Evolutionary conservation across 2,888 invertebrate species (phyloP).

Genomic region (Sialis lutaria): DNA sequence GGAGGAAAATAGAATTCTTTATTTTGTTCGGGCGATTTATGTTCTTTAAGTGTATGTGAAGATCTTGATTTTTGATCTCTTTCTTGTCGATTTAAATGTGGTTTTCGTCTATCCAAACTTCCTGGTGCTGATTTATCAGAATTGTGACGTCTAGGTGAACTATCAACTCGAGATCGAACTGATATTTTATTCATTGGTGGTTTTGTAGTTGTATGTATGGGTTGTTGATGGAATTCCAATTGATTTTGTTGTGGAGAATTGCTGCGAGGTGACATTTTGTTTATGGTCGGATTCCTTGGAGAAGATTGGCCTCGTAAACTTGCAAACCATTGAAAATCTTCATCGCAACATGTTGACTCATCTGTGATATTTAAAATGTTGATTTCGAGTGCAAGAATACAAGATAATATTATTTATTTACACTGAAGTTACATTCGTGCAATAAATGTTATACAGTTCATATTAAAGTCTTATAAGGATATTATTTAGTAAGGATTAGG

Average conservation of each 20-base stretch:
- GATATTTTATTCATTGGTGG: conserved; percentile 7
- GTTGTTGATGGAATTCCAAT: not conserved
- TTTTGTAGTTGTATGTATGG: conserved; percentile 1
- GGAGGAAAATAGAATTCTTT: conserved; percentile 5
- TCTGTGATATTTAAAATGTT: conserved; percentile 19
- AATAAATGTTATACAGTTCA: too few species aligned
- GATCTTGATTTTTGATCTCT: conserved; percentile 47
- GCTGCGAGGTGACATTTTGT: not conserved
- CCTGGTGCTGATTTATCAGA: conserved; percentile 28
- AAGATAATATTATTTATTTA: not conserved
- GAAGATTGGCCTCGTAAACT: conserved; percentile 12
- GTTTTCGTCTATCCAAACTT: conserved; percentile 35
- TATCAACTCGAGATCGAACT: conserved; percentile 11
- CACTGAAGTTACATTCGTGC: too few species aligned
- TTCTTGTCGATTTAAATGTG: conserved; percentile 32
- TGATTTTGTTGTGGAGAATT: not conserved
- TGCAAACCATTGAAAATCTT: conserved; percentile 51
- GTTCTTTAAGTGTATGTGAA: conserved; percentile 30
- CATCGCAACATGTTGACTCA: conserved; percentile 43
- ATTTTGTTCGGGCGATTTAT: not conserved
- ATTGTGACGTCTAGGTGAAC: conserved; percentile 15
- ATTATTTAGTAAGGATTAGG: too few species aligned
- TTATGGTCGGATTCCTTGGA: too few species aligned
- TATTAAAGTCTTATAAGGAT: too few species aligned
- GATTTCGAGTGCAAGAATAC: not conserved